Evolutionary conservation across 2,113 vertebrate genomes (phyloP), one percentile per base, ranked within the genome.

Genomic region (Cervus canadensis): DNA sequence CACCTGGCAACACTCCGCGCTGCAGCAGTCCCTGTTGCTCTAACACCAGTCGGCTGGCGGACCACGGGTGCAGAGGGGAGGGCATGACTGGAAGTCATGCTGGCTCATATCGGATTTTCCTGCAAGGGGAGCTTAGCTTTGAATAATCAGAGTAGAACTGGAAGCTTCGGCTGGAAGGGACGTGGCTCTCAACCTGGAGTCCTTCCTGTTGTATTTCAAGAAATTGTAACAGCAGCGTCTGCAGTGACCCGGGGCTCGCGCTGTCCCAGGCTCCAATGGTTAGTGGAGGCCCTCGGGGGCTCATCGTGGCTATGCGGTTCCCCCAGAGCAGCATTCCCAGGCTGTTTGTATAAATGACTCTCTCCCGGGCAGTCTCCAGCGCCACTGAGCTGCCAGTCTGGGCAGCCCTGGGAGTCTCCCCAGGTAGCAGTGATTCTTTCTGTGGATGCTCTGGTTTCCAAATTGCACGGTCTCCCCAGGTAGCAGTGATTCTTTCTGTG

Each of bases 271-370:
- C 28, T 28, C 48, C 48, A 50, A 12, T 50, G 13, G 48, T 50
- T 50, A 1, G 15, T 1, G 0, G 6, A 30, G 48, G n/a, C 36
- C 28, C 67, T 52, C 9, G 2, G 1, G 6, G 10, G 43, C 45
- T 40, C 71, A 6, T 6, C 3, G 1, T 15, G 23, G 15, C 84
- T 21, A 1, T 13, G 25, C 2, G 0, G 1, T 2, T 33, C 9
- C 79, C 60, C 59, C 10, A 30, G 33, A 25, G 8, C 57, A 25
- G 57, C n/a, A 36, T 23, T 64, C 26, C 67, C 59, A 7, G 0
- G 5, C 43, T 25, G 26, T 26, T 19, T 40, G n/a, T 13, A 43
- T n/a, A 21, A 21, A 13, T 79, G 9, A 52, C 11, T 14, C 26
- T 36, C 57, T 94, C 52, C 43, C 17, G 8, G 23, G 43, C 50